Conservation (phyloP, 2,888 invertebrate species). For the Drosophila subsilvestris region DNA sequence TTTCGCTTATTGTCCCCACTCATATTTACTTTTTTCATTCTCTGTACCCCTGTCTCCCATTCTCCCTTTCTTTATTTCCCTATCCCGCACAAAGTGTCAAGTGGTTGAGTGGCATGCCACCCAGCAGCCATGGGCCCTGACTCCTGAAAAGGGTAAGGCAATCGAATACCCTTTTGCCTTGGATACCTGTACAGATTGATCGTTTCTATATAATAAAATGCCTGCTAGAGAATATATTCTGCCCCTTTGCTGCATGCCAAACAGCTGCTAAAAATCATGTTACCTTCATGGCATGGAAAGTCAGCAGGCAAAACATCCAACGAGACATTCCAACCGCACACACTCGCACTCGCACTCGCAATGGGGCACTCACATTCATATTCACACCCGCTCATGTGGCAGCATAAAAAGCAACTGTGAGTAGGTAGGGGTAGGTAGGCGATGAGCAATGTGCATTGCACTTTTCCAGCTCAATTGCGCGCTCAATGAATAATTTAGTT, state of each 20-base stretch:
- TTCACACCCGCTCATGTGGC: slow-evolving; percentile 7
- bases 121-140: no score
- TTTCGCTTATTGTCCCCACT: slow-evolving; percentile 56
- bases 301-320: slow-evolving; percentile 61
- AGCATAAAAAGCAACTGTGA: slow-evolving; percentile 9
- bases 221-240: no score
- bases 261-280: not conserved
- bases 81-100: slow-evolving; percentile 58
- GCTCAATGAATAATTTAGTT: slow-evolving; percentile 78
- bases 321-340: slow-evolving; percentile 59
- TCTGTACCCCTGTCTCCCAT: not conserved
- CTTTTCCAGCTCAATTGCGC: slow-evolving; percentile 79
- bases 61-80: slow-evolving; percentile 2
- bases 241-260: not conserved
- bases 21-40: slow-evolving; percentile 1
- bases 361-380: slow-evolving; percentile 1
- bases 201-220: not conserved
- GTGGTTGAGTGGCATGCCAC: slow-evolving; percentile 59
- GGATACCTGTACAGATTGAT: no score
- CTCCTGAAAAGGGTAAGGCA: not conserved
- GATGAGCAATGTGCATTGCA: slow-evolving; percentile 33
- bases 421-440: not conserved
- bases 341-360: slow-evolving; percentile 4
- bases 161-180: slow-evolving; percentile 23
- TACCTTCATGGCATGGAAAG: slow-evolving; percentile 10